Evolutionary conservation across 2,797 vertebrate species (phyloP), one percentile per base, ranked within the genome.

Genomic region (Phalloptychus januarius): DNA sequence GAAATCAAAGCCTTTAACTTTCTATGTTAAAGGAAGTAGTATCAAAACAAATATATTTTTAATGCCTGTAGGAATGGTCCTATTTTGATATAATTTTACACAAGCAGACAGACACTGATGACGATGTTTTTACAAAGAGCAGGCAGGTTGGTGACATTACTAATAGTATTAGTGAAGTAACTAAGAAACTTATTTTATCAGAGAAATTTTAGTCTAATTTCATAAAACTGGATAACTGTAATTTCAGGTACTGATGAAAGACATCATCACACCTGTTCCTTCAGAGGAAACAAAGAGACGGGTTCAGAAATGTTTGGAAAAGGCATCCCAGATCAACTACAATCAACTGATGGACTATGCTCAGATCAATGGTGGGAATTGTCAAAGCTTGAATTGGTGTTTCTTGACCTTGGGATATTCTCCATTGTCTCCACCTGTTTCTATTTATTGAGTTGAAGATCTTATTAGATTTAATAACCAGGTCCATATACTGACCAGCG

Each of bases 291-390:
- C 99, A 95, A 98, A 95, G 94, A 98, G 96, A 84, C 95, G 98
- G 89, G 95, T 98, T 89, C 96, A 97, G 93, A 97, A 94, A 87
- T 98, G 97, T 95, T 96, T 99, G 86, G 97, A 99, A 90, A 97
- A 97, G 91, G 97, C 98, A 7, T 97, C 98, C 78, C 95, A 95
- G 76, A 96, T 98, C 93, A 99, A 99, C 96, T 99, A 99, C 95
- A 96, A 95, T 38, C 97, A 98, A 92, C 97, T 99, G 90, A 97
- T 97, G 52, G 97, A 99, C 80, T 99, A 96, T 82, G 97, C 98
- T 88, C 96, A 97, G 95, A 96, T 98, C 93, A 97, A 86, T 11
- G 92, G 93, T 92, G 33, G 79, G 81, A 69, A 50, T 54, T 72
- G 36, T 52, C 23, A 40, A 42, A 69, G 23, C 38, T 63, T 3